Evolutionary conservation across 2,113 vertebrate species (phyloP), one percentile per base, ranked within the genome.

Genomic region (Bubo bubo): DNA sequence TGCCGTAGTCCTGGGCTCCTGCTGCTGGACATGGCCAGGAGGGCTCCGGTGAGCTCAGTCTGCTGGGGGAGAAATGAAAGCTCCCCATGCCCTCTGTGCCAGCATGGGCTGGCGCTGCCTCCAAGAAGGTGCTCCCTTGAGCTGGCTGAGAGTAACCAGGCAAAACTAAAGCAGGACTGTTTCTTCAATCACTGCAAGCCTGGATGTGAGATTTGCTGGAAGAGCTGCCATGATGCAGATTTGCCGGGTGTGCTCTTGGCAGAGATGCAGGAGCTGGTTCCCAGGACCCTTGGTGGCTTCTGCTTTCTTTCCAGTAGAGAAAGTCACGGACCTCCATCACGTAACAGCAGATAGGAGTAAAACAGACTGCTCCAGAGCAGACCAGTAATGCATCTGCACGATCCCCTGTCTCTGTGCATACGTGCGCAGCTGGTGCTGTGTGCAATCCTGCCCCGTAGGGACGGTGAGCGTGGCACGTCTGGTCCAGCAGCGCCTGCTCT

Each of bases 381-480:
- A 21, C 72, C 67, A 10, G 79, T 3, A 18, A 14, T 4, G 70
- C 16, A 3, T 71, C 89, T 43, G 73, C 56, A 9, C 0, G 2
- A 10, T 87, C 64, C 60, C 53, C 64, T 47, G 75, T 49, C 70
- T 53, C 89, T n/a, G 28, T 4, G 5, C 76, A 6, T 55, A 15
- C 6, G 2, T 53, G 77, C 8, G 3, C 77, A 80, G 92, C 92
- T 66, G 94, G 35, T 74, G 92, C 73, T 68, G 92, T 5, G 12
- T 26, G 8, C 4, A 4, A n/a, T 70, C 67, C 93, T 86, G 87
- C 79, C 62, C 79, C 53, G 1, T 5, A 3, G 86, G 74, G 47
- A 60, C 0, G 0, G 26, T 3, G 3, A 45, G 26, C 15, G 0
- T 22, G 67, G 72, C 8, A 9, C 3, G 4, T 13, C 68, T 63